Percentiles rank a stretch among this genome's conserved stretches.
phyloP scores from a whole-genome alignment of 2,888 invertebrate genomes.

The Leptothorax acervorum region DNA sequence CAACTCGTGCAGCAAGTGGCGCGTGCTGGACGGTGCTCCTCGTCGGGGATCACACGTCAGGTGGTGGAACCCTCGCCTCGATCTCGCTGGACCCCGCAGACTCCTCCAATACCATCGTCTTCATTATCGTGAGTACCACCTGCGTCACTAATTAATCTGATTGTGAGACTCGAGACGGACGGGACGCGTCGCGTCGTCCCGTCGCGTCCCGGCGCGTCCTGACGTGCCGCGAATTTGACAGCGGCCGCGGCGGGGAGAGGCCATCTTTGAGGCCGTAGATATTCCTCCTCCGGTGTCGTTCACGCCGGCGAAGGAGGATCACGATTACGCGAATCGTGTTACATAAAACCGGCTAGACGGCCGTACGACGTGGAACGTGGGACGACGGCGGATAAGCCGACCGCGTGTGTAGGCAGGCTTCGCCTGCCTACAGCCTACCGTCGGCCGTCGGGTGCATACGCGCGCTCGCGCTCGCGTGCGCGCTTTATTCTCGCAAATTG shows the following conservation, averaged over 20 bases:
- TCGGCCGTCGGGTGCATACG: not conserved
- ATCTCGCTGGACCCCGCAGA: constrained; percentile 39
- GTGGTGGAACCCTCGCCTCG: constrained; percentile 66
- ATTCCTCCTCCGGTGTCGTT: constrained; percentile 52
- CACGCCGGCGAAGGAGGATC: constrained; percentile 65
- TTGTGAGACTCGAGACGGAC: not conserved
- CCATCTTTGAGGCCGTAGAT: constrained; percentile 74
- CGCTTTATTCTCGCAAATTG: not conserved
- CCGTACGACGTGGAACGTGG: constrained; percentile 50
- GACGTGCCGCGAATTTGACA: constrained; percentile 25
- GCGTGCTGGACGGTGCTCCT: constrained; percentile 7
- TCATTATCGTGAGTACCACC: constrained; percentile 66
- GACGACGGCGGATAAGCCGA: constrained; percentile 66
- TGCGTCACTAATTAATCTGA: not conserved
- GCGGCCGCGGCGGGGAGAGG: constrained; percentile 58
- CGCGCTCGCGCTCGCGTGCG: not conserved
- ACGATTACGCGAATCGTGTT: constrained; percentile 70
- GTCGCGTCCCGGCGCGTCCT: not conserved
- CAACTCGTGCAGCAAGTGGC: constrained; percentile 27
- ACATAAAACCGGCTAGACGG: constrained; percentile 65
- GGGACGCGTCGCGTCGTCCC: not conserved
- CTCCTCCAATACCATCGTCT: constrained; percentile 60
- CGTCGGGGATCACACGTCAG: constrained; percentile 60
- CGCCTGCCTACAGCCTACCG: too few relatives aligned
- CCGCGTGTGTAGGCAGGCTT: constrained; percentile 21